phyloP scores from a whole-genome alignment of 2,113 vertebrate genomes.

The Vulpes vulpes region DNA sequence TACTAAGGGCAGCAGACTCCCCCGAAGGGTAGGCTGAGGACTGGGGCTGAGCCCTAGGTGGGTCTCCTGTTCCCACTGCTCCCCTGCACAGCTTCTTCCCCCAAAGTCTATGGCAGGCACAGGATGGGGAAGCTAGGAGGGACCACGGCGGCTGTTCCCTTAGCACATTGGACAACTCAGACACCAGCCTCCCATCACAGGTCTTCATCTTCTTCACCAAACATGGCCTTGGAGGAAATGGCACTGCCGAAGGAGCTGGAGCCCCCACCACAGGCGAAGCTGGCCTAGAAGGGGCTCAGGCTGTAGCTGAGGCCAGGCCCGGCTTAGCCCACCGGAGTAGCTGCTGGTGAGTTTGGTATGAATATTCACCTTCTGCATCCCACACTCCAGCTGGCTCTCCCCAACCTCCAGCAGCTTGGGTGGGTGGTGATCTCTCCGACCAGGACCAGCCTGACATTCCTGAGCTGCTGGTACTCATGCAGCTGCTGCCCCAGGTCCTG shows the following conservation, averaged over 20 bases:
- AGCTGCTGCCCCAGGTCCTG: no score
- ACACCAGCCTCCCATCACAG: neutral
- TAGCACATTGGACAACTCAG: neutral
- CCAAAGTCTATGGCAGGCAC: neutral
- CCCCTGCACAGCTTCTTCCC: neutral
- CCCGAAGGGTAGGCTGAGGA: neutral
- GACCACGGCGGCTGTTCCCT: neutral
- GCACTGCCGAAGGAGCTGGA: neutral
- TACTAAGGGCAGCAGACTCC: neutral
- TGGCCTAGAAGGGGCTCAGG: neutral
- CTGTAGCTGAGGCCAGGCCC: neutral
- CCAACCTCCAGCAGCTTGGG: no score
- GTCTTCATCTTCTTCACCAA: neutral
- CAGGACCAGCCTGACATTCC: no score
- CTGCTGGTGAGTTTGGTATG: no score
- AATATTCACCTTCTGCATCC: no score
- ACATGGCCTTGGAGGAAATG: neutral
- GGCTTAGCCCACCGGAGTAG: no score
- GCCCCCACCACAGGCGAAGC: neutral
- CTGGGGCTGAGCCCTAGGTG: neutral
- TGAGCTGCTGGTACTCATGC: no score
- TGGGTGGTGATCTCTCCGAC: no score
- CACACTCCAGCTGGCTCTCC: no score
- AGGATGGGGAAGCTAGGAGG: neutral
- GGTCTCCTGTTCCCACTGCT: neutral